phyloP scores from a whole-genome alignment of 2,113 vertebrate genomes.

The Heteronetta atricapilla region DNA sequence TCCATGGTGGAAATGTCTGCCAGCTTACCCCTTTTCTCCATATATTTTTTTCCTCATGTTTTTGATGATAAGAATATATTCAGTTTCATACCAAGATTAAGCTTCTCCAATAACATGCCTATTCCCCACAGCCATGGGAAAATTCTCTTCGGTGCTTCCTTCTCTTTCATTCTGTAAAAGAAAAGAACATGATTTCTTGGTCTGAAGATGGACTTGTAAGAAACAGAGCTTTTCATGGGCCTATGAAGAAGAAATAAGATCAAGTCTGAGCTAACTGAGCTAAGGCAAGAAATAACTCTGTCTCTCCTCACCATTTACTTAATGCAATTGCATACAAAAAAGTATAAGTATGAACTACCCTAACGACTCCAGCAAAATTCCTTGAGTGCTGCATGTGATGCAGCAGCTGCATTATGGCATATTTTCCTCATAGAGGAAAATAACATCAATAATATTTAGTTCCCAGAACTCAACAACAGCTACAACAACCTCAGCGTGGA shows the following conservation, averaged over 20 bases:
- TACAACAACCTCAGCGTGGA: not conserved
- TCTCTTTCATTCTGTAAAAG: not conserved
- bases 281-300: not conserved
- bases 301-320: not conserved
- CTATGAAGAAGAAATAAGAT: not conserved
- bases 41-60: not conserved
- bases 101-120: not conserved
- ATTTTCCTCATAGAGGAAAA: not conserved
- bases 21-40: not conserved
- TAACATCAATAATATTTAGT: not conserved
- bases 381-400: not conserved
- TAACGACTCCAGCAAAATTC: not conserved
- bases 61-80: not conserved
- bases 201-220: not conserved
- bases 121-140: not conserved
- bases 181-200: not conserved
- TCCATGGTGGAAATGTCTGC: not conserved
- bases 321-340: not conserved
- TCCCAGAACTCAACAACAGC: not conserved
- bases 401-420: not conserved
- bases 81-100: not conserved
- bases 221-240: not conserved
- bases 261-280: not conserved
- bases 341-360: not conserved
- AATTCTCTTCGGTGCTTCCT: not conserved